phyloP scores from a whole-genome alignment of 2,888 invertebrate species.

The Rutpela maculata region DNA sequence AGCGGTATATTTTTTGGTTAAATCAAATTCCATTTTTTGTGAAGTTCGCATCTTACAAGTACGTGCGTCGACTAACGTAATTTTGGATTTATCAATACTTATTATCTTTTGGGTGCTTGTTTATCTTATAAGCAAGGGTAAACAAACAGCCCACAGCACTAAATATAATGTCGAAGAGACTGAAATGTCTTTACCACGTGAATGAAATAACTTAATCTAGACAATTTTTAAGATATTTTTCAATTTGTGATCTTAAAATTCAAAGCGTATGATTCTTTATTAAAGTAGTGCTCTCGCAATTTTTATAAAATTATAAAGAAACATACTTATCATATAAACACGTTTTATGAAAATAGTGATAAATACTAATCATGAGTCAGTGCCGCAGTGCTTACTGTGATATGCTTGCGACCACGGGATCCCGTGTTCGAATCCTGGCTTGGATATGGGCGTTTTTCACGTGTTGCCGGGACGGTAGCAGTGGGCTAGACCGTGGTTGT shows the following conservation, averaged over 20 bases:
- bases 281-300: too few relatives aligned
- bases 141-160: slow-evolving; percentile 1
- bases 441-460: too few relatives aligned
- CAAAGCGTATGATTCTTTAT: too few relatives aligned
- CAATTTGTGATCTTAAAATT: neutral
- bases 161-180: slow-evolving; percentile 1
- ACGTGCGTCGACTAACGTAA: slow-evolving; percentile 3
- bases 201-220: neutral
- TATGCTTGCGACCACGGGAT: too few relatives aligned
- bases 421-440: too few relatives aligned
- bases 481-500: too few relatives aligned
- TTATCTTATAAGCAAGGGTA: slow-evolving; percentile 6
- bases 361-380: too few relatives aligned
- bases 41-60: neutral
- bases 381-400: too few relatives aligned
- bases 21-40: neutral
- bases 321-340: too few relatives aligned
- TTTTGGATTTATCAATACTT: slow-evolving; percentile 3
- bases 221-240: neutral
- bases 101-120: neutral
- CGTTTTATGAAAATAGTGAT: too few relatives aligned
- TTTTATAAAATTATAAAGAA: too few relatives aligned
- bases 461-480: too few relatives aligned
- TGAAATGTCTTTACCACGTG: slow-evolving; percentile 7
- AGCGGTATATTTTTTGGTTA: neutral